Percentiles rank a stretch among this genome's conserved stretches.
Evolutionary conservation across 2,113 vertebrate species (phyloP).

Genomic region (Phalacrocorax aristotelis): DNA sequence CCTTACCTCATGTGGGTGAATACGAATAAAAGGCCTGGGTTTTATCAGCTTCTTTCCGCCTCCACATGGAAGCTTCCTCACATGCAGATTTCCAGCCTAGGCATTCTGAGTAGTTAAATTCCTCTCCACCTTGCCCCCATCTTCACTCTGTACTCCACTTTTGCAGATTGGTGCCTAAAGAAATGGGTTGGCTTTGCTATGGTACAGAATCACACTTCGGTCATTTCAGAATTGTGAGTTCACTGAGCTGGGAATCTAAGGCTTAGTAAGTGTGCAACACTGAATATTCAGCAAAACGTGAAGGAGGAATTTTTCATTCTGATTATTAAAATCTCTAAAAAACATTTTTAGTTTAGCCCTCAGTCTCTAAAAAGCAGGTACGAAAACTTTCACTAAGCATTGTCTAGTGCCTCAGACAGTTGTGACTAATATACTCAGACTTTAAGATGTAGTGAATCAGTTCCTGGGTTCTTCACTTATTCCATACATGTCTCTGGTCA

Average conservation of each 20-base stretch:
- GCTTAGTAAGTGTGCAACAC: not conserved
- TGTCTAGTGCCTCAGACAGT: not conserved
- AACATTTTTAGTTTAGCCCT: not conserved
- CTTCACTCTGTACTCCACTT: not conserved
- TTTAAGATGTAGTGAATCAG: not conserved
- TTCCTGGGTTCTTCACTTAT: not conserved
- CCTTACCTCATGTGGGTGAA: not conserved
- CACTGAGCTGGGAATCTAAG: not conserved
- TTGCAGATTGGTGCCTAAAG: not conserved
- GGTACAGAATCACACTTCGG: not conserved
- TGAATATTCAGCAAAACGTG: not conserved
- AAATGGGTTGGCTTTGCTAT: not conserved
- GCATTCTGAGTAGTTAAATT: not conserved
- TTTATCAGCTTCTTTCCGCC: not conserved
- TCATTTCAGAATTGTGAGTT: not conserved
- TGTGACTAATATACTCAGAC: not conserved
- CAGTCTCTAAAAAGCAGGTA: not conserved
- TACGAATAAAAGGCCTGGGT: not conserved
- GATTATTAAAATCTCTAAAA: not conserved
- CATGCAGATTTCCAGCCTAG: not conserved
- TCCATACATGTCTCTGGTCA: not conserved
- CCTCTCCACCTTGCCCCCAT: not conserved
- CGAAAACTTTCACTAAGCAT: not conserved
- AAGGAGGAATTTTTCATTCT: not conserved
- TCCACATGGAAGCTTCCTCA: not conserved